Base-by-base conservation (phyloP, 2,797 vertebrate species). In the Rhinoraja longicauda region DNA sequence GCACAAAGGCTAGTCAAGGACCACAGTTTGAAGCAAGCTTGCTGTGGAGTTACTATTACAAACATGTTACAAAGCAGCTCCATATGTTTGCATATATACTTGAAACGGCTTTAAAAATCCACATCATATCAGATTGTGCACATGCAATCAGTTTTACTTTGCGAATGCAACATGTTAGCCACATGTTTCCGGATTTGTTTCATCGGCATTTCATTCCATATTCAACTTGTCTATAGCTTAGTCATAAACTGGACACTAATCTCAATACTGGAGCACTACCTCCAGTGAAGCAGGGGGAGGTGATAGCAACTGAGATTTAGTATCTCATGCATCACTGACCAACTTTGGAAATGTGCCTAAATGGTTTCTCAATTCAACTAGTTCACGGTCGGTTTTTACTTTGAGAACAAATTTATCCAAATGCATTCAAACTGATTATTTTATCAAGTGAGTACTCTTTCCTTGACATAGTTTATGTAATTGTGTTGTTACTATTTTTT, bases 61-160 rank as follows among this genome's bases (percentile, higher is more conserved):
- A 92, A 92, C 90, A 73, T 53, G 90, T 75, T 75, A 73, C 45
- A 92, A 75, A 92, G 24, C 90, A 92, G 72, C 70, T 92, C 90
- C 70, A 75, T 53, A 75, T 73, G 67, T 75, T 57, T 36, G 70
- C 90, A 75, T 53, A 45, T 92, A 73, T 53, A 72, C 21, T 75
- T 26, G 45, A 92, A 92, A 72, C 64, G 91, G 64, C 67, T 91
- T 45, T 72, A 45, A 73, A 39, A 91, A 36, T 70, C 88, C 88
- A 73, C 62, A 91, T 72, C 72, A 73, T 91, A 91, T 72, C 88
- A 91, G 67, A 36, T 91, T 72, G 39, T 91, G 67, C 32, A 45
- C 64, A 91, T 39, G 13, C 70, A 73, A 75, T 75, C 90, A 45
- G 24, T 92, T 92, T 73, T 73, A 92, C 12, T 92, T 92, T 53